These are phyloP conservation scores for Clarias pachynema DNA, from an alignment of 2,797 vertebrate genomes.

Conservation along the genomic window DNA sequence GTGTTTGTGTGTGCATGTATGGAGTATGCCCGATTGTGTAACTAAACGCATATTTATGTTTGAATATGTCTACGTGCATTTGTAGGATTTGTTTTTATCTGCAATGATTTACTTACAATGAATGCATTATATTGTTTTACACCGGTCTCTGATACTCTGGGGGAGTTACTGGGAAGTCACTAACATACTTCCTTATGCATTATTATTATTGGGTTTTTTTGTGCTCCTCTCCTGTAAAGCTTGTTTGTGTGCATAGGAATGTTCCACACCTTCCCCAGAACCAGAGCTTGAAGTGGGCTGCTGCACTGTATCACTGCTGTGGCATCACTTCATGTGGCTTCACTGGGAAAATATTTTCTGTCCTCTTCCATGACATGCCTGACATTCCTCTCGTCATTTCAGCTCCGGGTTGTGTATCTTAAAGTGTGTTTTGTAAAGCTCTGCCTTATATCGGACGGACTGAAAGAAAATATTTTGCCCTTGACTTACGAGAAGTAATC, in stretches of 20 bases:
- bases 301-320: not conserved
- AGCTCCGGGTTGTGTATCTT: slow-evolving; percentile 18
- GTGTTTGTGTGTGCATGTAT: not conserved
- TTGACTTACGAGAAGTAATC: slow-evolving; percentile 60
- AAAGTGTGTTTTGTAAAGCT: slow-evolving; percentile 44
- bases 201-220: not conserved
- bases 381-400: slow-evolving; percentile 64
- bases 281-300: not conserved
- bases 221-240: not conserved
- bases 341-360: slow-evolving; percentile 59
- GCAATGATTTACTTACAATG: too few relatives aligned
- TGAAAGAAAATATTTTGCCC: slow-evolving; percentile 65
- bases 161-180: not conserved
- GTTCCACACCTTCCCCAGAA: not conserved
- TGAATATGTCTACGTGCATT: not conserved
- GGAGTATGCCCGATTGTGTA: not conserved
- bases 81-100: not conserved
- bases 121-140: slow-evolving; percentile 4
- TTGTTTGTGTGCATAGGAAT: not conserved
- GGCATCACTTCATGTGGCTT: slow-evolving; percentile 56
- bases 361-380: slow-evolving; percentile 64
- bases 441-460: slow-evolving; percentile 57
- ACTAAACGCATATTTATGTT: not conserved
- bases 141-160: not conserved
- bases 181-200: not conserved